Percentiles rank a stretch among this genome's conserved stretches.
Conservation (phyloP, 1,140 invertebrate genomes). For the Battus philenor region DNA sequence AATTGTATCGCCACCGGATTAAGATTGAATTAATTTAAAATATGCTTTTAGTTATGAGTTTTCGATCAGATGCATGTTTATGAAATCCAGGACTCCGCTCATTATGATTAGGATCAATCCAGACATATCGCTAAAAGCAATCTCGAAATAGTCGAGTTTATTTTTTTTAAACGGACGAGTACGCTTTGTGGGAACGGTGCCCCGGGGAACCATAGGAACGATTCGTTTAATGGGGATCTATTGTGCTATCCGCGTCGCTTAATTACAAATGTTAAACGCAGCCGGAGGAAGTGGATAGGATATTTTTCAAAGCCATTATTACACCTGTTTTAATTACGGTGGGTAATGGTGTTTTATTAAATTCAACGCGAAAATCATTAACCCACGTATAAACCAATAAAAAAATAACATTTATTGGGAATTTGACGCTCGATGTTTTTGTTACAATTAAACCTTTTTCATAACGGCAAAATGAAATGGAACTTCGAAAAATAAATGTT, state of each 20-base stretch:
- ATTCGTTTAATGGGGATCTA: slow-evolving; percentile 61
- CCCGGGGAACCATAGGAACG: slow-evolving; percentile 36
- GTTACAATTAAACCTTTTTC: too few relatives aligned
- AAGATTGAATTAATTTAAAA: too few relatives aligned
- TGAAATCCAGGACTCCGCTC: not conserved
- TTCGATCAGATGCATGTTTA: too few relatives aligned
- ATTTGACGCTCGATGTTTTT: slow-evolving; percentile 16
- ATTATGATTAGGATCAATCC: slow-evolving; percentile 28
- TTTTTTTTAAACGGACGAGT: slow-evolving; percentile 46
- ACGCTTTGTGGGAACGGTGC: slow-evolving; percentile 40
- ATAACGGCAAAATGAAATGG: too few relatives aligned
- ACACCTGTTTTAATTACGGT: slow-evolving; percentile 14
- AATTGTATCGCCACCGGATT: too few relatives aligned
- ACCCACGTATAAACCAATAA: slow-evolving; percentile 10
- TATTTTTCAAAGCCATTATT: slow-evolving; percentile 20
- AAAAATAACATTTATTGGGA: slow-evolving; percentile 13
- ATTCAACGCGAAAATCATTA: slow-evolving; percentile 11
- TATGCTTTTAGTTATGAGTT: too few relatives aligned
- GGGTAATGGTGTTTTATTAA: slow-evolving; percentile 9
- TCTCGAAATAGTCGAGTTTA: slow-evolving; percentile 31
- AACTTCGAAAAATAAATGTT: too few relatives aligned
- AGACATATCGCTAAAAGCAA: slow-evolving; percentile 38
- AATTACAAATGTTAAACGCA: slow-evolving; percentile 52
- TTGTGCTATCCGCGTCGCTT: slow-evolving; percentile 48
- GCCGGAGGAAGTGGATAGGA: slow-evolving; percentile 24